These are phyloP conservation scores for Sycophila sp. DNA, from an alignment of 1,140 invertebrate genomes.

Conservation along the genomic window DNA sequence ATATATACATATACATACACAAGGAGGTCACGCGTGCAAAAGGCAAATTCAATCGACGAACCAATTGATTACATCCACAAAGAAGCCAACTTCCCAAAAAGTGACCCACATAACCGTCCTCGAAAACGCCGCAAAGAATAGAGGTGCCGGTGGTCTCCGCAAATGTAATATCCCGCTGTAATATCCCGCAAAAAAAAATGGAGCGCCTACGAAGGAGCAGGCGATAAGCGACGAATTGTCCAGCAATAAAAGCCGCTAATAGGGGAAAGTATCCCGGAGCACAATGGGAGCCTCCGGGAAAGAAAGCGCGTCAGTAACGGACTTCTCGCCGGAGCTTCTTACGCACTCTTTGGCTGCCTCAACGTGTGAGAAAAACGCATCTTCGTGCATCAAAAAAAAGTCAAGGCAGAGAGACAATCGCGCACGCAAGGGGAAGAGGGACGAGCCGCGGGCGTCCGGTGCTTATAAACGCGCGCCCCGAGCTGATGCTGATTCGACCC, in stretches of 20 bases:
- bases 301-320: constrained; percentile 4
- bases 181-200: no score
- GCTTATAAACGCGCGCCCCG: no score
- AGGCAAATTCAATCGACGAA: no score
- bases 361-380: not conserved
- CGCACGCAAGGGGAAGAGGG: not conserved
- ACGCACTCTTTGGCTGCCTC: not conserved
- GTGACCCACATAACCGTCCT: no score
- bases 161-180: no score
- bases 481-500: no score
- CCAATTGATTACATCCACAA: no score
- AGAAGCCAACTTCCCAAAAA: no score
- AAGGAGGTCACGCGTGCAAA: no score
- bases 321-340: not conserved
- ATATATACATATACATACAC: no score
- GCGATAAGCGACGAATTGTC: not conserved
- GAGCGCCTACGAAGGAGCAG: not conserved
- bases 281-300: constrained; percentile 4
- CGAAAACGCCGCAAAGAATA: no score
- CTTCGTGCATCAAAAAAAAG: not conserved
- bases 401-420: not conserved
- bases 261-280: not conserved
- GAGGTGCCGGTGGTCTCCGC: no score
- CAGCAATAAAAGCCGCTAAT: not conserved
- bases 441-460: not conserved